phyloP scores from a whole-genome alignment of 2,888 invertebrate species.

The Nomada ruficornis region DNA sequence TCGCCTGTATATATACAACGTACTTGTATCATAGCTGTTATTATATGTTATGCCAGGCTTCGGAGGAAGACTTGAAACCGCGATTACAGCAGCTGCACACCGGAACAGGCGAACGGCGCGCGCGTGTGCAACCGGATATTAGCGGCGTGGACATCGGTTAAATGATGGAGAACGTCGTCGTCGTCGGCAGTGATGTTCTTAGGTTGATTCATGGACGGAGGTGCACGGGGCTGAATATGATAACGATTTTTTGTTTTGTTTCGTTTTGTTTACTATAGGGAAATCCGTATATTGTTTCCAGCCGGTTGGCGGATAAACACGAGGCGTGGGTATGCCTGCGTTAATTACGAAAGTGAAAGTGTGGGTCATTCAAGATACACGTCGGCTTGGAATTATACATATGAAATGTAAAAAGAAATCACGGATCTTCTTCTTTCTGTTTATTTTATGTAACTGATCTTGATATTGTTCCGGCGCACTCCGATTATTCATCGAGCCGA shows the following conservation, averaged over 20 bases:
- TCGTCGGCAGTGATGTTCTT: no score
- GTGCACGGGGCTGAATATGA: not conserved
- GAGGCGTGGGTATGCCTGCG: conserved; percentile 52
- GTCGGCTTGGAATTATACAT: conserved; percentile 32
- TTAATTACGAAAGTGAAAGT: conserved; percentile 78
- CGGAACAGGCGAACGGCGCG: conserved; percentile 34
- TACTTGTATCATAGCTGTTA: conserved; percentile 70
- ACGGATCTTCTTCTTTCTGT: conserved; percentile 54
- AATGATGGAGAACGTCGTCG: not conserved
- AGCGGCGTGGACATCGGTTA: conserved; percentile 11
- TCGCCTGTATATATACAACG: conserved; percentile 58
- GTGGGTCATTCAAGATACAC: conserved; percentile 67
- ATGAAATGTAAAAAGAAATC: conserved; percentile 70
- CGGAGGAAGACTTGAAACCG: conserved; percentile 41
- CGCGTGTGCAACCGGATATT: conserved; percentile 35
- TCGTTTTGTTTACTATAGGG: conserved; percentile 27
- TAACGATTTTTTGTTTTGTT: not conserved
- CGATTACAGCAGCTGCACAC: conserved; percentile 52
- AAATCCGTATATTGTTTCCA: conserved; percentile 51
- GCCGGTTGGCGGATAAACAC: conserved; percentile 42
- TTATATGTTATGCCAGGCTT: conserved; percentile 67
- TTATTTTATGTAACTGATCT: conserved; percentile 70
- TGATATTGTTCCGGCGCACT: conserved; percentile 56
- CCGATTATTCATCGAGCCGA: conserved; percentile 33
- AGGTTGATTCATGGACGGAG: no score